Evolutionary conservation across 2,113 vertebrate genomes (phyloP), one percentile per base, ranked within the genome.

Genomic region (Tringa solitaria): DNA sequence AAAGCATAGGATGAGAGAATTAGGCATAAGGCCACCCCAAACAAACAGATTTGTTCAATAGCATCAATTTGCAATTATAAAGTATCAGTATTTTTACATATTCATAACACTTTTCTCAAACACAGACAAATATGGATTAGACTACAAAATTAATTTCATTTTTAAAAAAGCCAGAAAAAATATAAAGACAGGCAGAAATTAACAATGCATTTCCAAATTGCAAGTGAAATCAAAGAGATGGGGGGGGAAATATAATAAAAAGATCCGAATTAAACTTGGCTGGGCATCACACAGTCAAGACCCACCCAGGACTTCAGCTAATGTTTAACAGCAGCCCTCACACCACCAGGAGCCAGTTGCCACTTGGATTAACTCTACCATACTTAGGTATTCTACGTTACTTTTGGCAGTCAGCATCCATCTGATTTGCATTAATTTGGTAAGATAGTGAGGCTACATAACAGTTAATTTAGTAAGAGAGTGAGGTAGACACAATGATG

Each of bases 311-410:
- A 60, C 23, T 63, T 75, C 24, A 45, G 17, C 6, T 80, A n/a
- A 69, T 6, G 5, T 17, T 68, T 39, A 74, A 32, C 20, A 91
- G 78, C 18, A 82, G 57, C 33, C 48, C 15, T 78, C 46, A 35
- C 20, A 60, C 8, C 46, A 75, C 30, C 32, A 30, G 0, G 0
- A 24, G 17, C 3, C 24, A 50, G 41, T 60, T 84, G 26, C 35
- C 39, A 74, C 23, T 67, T 70, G 22, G 37, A 46, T 35, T 43
- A 68, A 53, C 64, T 61, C 48, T 46, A n/a, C 26, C 35, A 15
- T 4, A 57, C 24, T 45, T 37, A 80, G 4, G 16, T 23, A 48
- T 35, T 73, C 57, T 14, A 12, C 1, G 2, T 32, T 68, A 60
- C 15, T 87, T 81, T 79, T 37, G 43, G 33, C 57, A 73, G 53